A percentile compares a stretch with the other conserved stretches of the same genome.
Evolutionary conservation across 2,113 vertebrate species (phyloP).

Genomic region (Myotis davidii): DNA sequence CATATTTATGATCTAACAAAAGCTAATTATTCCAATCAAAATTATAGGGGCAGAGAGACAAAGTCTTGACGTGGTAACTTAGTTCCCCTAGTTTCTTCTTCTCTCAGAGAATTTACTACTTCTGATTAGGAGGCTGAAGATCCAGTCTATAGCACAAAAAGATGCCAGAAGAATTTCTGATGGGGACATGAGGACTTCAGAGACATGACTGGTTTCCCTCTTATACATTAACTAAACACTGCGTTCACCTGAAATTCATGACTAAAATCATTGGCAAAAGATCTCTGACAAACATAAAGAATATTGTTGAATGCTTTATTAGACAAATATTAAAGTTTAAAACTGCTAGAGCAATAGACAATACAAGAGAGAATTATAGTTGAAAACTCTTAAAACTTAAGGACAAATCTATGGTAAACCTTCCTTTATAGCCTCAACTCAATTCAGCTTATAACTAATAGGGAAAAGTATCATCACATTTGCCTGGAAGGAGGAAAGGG

Average conservation of each 20-base stretch:
- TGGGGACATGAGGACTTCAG: background rate
- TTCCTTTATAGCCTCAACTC: background rate
- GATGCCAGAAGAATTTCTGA: background rate
- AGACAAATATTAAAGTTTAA: background rate
- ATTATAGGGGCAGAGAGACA: background rate
- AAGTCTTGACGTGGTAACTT: background rate
- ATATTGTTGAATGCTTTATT: background rate
- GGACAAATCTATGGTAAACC: background rate
- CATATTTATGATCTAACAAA: background rate
- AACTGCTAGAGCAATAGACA: background rate
- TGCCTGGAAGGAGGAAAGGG: background rate
- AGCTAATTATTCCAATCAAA: background rate
- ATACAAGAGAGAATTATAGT: background rate
- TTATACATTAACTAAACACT: background rate
- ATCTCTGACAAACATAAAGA: background rate
- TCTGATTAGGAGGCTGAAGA: background rate
- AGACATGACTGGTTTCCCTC: background rate
- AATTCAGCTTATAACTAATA: background rate
- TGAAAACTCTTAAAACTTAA: background rate
- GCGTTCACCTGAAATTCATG: background rate
- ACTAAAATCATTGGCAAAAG: background rate
- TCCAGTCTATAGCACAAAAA: background rate
- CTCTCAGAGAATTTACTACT: background rate
- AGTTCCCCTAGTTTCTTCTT: background rate
- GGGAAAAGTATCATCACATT: background rate